These are phyloP conservation scores for Psammodynastes pulverulentus DNA, from an alignment of 2,113 vertebrate genomes.

Conservation along the genomic window DNA sequence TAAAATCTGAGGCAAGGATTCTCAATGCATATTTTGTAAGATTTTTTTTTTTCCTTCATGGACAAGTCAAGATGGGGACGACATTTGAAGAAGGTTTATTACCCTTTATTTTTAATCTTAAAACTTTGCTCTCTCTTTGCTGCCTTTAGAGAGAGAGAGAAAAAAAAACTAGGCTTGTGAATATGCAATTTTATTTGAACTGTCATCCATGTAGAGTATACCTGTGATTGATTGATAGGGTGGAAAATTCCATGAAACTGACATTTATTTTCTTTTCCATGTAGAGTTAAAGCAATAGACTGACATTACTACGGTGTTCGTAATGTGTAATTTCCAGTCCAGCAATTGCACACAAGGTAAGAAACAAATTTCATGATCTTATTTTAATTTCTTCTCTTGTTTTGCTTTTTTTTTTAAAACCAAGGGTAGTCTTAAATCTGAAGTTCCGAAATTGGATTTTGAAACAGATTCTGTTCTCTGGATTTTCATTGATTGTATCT, in stretches of 20 bases:
- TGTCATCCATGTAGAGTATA: not conserved
- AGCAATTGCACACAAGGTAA: slow-evolving; percentile 28
- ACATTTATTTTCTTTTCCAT: slow-evolving; percentile 8
- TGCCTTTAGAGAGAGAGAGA: not conserved
- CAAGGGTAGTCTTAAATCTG: not conserved
- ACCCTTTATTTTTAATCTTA: not conserved
- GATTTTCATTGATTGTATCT: not conserved
- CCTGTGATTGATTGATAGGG: slow-evolving; percentile 21
- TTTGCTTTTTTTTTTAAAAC: not conserved
- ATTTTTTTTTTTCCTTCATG: slow-evolving; percentile 27
- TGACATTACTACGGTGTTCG: not conserved
- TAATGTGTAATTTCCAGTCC: not conserved
- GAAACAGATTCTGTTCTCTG: not conserved
- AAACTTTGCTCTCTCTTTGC: not conserved
- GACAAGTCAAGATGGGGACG: not conserved
- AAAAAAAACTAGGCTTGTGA: not conserved
- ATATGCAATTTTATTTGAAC: not conserved
- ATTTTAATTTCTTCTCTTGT: not conserved
- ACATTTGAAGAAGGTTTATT: slow-evolving; percentile 11
- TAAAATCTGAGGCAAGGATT: slow-evolving; percentile 20
- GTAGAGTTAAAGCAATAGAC: slow-evolving; percentile 2
- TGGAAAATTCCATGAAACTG: slow-evolving; percentile 15
- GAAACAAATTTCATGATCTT: not conserved
- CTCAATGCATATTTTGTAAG: slow-evolving; percentile 18
- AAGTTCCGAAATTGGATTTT: not conserved